Evolutionary conservation across 2,888 invertebrate genomes (phyloP).

Genomic region (Acanthosepion pharaonis): DNA sequence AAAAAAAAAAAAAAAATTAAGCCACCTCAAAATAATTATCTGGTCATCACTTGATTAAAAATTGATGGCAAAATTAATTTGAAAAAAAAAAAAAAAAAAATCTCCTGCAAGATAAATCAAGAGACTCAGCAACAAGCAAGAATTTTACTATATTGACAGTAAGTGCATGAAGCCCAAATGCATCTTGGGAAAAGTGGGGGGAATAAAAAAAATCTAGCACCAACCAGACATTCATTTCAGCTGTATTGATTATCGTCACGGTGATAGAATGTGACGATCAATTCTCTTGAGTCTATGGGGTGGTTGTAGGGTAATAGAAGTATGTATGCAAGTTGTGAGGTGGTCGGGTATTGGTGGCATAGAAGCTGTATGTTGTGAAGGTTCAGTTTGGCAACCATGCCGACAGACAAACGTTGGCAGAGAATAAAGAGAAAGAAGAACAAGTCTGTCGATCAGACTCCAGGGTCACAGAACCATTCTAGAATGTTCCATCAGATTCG

Average conservation of each 20-base stretch:
- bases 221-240: too few species aligned
- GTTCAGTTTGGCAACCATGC: not conserved
- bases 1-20: too few species aligned
- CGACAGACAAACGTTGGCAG: too few species aligned
- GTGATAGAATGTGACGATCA: not conserved
- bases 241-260: not conserved
- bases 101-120: too few species aligned
- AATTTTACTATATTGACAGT: too few species aligned
- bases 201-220: not conserved
- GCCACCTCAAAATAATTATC: too few species aligned
- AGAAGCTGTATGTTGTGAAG: not conserved
- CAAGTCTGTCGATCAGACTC: not conserved
- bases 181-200: too few species aligned
- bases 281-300: not conserved
- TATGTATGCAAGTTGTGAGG: not conserved
- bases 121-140: too few species aligned
- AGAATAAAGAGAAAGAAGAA: slow-evolving; percentile 1
- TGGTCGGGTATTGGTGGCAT: not conserved
- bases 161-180: too few species aligned
- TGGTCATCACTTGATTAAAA: too few species aligned
- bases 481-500: not conserved
- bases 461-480: not conserved
- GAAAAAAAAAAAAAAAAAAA: too few species aligned
- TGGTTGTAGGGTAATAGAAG: not conserved
- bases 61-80: too few species aligned